A percentile compares a stretch with the other conserved stretches of the same genome.
phyloP scores from a whole-genome alignment of 2,113 vertebrate genomes.

The Paracanthobrama guichenoti region DNA sequence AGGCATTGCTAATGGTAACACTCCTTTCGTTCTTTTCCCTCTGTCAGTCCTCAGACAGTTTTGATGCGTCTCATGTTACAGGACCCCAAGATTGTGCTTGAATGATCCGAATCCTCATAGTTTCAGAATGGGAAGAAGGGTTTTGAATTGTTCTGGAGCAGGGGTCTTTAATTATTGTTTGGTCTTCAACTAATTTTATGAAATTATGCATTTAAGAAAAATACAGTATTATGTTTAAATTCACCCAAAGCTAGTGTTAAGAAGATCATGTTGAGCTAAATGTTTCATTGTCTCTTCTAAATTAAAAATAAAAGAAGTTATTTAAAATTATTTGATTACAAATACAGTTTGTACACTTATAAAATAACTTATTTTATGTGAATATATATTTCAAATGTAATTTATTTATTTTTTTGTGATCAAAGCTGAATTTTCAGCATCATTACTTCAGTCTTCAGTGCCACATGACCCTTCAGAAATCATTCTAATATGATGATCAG shows the following conservation, averaged over 20 bases:
- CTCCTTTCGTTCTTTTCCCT: slow-evolving; percentile 21
- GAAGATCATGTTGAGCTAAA: not conserved
- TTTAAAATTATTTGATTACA: too few relatives aligned
- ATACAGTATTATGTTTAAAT: not conserved
- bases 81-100: not conserved
- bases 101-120: not conserved
- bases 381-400: not conserved
- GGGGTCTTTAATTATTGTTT: not conserved
- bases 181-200: not conserved
- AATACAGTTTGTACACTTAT: too few relatives aligned
- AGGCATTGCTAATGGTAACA: slow-evolving; percentile 91
- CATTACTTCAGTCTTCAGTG: not conserved
- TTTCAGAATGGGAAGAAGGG: not conserved
- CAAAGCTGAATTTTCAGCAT: not conserved
- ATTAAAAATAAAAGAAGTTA: too few relatives aligned
- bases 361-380: too few relatives aligned
- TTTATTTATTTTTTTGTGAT: not conserved
- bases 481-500: not conserved
- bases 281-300: not conserved
- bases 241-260: not conserved
- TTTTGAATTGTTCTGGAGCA: not conserved
- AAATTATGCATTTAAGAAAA: not conserved
- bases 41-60: not conserved
- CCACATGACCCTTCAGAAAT: not conserved
- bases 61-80: slow-evolving; percentile 22